These are phyloP conservation scores for Montifringilla adamsi DNA, from an alignment of 2,113 vertebrate species.

Conservation along the genomic window DNA sequence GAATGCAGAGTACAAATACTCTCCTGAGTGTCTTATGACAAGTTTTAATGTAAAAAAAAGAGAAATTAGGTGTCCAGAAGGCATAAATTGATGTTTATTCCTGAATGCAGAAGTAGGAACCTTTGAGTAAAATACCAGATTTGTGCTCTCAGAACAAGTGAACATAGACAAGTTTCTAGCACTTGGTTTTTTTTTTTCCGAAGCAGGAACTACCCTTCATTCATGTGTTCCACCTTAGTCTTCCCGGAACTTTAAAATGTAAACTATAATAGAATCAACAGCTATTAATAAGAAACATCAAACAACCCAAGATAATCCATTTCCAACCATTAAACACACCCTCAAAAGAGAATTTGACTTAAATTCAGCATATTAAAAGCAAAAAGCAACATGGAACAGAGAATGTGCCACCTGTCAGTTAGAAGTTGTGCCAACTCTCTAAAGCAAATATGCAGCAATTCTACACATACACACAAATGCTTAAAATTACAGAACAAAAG, in stretches of 20 bases:
- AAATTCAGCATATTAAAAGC: background rate
- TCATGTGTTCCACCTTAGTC: background rate
- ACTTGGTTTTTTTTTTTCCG: background rate
- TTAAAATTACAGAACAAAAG: background rate
- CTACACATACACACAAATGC: background rate
- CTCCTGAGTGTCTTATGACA: background rate
- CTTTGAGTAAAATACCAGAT: background rate
- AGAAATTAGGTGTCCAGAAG: background rate
- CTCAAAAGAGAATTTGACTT: background rate
- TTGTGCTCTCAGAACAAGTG: background rate
- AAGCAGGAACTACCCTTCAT: background rate
- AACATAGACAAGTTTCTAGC: background rate
- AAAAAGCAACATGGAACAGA: background rate
- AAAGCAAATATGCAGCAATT: background rate
- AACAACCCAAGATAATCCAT: background rate
- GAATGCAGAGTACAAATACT: background rate
- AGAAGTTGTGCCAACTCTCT: background rate
- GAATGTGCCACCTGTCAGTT: background rate
- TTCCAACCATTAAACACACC: background rate
- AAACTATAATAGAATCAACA: background rate
- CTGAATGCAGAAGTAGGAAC: background rate
- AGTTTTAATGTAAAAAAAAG: background rate
- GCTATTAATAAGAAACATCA: background rate
- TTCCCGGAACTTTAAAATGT: background rate
- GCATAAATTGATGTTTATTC: background rate